Evolutionary conservation across 2,888 invertebrate genomes (phyloP).

Genomic region (Drosophila infuscata): DNA sequence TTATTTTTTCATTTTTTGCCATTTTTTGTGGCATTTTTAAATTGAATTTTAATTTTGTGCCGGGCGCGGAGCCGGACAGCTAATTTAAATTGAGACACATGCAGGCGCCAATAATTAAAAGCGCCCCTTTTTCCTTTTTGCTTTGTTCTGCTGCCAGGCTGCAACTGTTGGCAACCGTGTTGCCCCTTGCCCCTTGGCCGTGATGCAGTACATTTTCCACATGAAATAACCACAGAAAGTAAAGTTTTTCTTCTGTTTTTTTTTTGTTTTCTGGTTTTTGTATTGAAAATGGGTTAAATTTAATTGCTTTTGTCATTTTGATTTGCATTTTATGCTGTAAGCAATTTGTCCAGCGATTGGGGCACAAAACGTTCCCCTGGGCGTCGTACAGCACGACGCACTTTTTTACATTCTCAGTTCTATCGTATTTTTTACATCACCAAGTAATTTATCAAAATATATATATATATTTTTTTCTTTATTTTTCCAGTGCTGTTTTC

Average conservation of each 20-base stretch:
- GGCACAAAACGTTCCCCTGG: conserved; percentile 71
- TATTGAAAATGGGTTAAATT: conserved; percentile 80
- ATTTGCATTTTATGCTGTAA: conserved; percentile 78
- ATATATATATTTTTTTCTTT: conserved; percentile 40
- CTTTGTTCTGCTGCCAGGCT: conserved; percentile 20
- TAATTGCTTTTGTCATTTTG: conserved; percentile 82
- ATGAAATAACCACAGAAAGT: conserved; percentile 81
- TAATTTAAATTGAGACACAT: conserved; percentile 81
- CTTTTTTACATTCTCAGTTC: conserved; percentile 16
- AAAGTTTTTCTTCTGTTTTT: conserved; percentile 38
- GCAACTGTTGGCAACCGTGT: conserved; percentile 72
- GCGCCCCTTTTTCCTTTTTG: conserved; percentile 44
- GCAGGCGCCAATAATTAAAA: conserved; percentile 79
- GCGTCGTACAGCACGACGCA: conserved; percentile 66
- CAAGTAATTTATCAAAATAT: conserved; percentile 60
- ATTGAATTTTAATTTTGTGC: conserved; percentile 79
- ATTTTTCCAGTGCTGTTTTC: conserved; percentile 26
- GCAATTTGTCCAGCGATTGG: conserved; percentile 66
- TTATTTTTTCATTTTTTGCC: conserved; percentile 30
- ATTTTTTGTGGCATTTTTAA: conserved; percentile 76
- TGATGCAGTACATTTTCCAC: conserved; percentile 83
- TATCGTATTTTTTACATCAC: conserved; percentile 8
- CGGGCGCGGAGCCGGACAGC: conserved; percentile 50
- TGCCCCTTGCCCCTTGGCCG: conserved; percentile 51
- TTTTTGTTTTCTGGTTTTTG: conserved; percentile 21